Evolutionary conservation across 2,888 invertebrate species (phyloP).

Genomic region (Archips xylosteana): DNA sequence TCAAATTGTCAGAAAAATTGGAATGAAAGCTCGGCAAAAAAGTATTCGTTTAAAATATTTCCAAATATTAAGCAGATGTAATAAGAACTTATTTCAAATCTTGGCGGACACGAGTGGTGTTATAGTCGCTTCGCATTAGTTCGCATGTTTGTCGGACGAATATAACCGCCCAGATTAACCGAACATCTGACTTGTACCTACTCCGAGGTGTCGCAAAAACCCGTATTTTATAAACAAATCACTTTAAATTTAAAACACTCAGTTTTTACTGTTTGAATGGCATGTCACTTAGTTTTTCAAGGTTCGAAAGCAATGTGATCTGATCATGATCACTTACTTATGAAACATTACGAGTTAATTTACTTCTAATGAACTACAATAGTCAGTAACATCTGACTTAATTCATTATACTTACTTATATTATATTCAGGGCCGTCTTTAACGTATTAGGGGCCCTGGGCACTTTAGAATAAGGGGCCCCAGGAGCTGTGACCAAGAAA

Average conservation of each 20-base stretch:
- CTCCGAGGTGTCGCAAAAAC: neutral
- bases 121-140: slow-evolving; percentile 5
- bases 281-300: neutral
- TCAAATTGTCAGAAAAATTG: neutral
- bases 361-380: neutral
- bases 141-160: neutral
- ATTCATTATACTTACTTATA: neutral
- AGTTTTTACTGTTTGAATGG: neutral
- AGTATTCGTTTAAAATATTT: neutral
- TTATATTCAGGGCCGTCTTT: no score
- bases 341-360: neutral
- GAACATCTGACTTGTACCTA: neutral
- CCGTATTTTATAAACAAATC: neutral
- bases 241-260: slow-evolving; percentile 7
- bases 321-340: neutral
- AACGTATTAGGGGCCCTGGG: no score
- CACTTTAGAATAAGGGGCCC: no score
- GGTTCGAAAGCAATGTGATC: neutral
- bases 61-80: neutral
- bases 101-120: neutral
- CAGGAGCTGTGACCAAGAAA: no score
- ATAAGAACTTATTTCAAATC: neutral
- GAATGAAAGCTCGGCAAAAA: neutral
- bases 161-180: neutral
- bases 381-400: slow-evolving; percentile 1